phyloP scores from a whole-genome alignment of 1,140 invertebrate genomes.

The Drosophila malerkotliana region DNA sequence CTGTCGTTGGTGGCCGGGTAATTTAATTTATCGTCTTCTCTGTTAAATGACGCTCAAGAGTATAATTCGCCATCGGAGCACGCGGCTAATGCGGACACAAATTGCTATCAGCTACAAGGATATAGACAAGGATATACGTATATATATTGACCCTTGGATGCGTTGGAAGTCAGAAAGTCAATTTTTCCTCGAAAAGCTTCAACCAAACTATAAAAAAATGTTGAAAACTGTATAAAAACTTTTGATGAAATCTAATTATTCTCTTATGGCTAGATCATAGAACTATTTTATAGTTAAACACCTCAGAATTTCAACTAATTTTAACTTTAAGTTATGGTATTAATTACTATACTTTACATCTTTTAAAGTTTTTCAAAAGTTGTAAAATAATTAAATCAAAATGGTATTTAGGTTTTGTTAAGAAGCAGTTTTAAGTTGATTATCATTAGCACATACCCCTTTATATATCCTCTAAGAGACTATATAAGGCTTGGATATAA shows the following conservation, averaged over 20 bases:
- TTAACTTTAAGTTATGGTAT: too few species aligned
- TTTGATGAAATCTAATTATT: too few species aligned
- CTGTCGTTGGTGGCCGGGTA: constrained; percentile 64
- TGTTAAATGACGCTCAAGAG: constrained; percentile 82
- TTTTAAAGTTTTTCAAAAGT: too few species aligned
- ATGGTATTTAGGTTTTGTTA: too few species aligned
- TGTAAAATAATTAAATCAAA: too few species aligned
- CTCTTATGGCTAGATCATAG: too few species aligned
- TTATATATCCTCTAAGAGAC: not conserved
- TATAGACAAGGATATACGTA: constrained; percentile 8
- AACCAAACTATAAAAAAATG: not conserved
- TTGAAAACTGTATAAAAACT: not conserved
- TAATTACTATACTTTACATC: too few species aligned
- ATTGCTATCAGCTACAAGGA: constrained; percentile 38
- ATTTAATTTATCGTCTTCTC: constrained; percentile 82
- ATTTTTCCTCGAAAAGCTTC: constrained; percentile 1
- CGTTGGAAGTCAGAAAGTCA: not conserved
- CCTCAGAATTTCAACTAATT: too few species aligned
- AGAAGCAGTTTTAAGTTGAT: too few species aligned
- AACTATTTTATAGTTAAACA: too few species aligned
- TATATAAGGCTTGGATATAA: not conserved
- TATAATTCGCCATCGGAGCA: constrained; percentile 70
- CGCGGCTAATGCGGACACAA: constrained; percentile 75
- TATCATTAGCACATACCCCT: too few species aligned
- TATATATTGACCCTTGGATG: constrained; percentile 2